Percentiles rank a stretch among this genome's conserved stretches.
Evolutionary conservation across 2,888 invertebrate species (phyloP).

Genomic region (Ophion slaviceki): DNA sequence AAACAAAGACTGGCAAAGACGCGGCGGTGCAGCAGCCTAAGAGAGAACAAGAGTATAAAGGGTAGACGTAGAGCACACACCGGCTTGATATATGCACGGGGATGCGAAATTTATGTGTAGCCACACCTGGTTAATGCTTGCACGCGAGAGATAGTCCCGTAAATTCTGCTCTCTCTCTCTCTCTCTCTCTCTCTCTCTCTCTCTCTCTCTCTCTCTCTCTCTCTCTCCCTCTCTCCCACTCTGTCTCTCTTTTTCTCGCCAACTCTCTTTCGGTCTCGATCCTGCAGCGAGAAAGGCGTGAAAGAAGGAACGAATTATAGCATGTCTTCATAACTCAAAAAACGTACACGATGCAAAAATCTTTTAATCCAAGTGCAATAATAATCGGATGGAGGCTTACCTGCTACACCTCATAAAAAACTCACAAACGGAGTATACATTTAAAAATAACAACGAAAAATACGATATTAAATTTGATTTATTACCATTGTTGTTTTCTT

Average conservation of each 20-base stretch:
- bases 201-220: neutral
- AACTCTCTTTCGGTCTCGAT: constrained; percentile 3
- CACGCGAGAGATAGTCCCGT: constrained; percentile 82
- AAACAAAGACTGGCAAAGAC: constrained; percentile 39
- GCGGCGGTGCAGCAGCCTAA: constrained; percentile 32
- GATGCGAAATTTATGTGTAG: constrained; percentile 83
- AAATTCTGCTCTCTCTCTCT: constrained; percentile 80
- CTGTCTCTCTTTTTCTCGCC: neutral
- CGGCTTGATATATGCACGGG: constrained; percentile 81
- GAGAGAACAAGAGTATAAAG: constrained; percentile 37
- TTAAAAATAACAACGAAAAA: too few relatives aligned
- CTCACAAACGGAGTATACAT: too few relatives aligned
- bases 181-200: constrained; percentile 34
- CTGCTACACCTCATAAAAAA: too few relatives aligned
- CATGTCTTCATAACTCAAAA: too few relatives aligned
- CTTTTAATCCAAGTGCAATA: too few relatives aligned
- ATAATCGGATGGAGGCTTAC: too few relatives aligned
- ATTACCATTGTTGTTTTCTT: too few relatives aligned
- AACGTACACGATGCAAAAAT: too few relatives aligned
- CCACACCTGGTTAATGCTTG: constrained; percentile 83
- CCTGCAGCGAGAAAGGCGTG: neutral
- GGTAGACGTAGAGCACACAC: constrained; percentile 53
- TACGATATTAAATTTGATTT: too few relatives aligned
- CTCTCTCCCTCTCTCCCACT: neutral
- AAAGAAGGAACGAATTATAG: neutral